Evolutionary conservation across 2,888 invertebrate genomes (phyloP).

Genomic region (Drosophila mayaguana): DNA sequence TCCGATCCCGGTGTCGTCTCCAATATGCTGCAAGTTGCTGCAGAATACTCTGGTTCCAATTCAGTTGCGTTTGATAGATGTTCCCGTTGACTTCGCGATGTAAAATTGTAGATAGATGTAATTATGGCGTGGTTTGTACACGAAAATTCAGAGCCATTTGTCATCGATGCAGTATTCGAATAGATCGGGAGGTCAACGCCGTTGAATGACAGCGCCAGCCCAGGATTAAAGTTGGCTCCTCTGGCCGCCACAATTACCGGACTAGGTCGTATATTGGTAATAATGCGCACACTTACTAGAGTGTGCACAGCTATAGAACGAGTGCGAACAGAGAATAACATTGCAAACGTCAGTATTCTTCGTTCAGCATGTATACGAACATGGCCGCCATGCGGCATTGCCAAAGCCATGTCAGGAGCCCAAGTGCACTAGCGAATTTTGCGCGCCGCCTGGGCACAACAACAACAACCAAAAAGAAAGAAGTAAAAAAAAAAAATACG

Average conservation of each 20-base stretch:
- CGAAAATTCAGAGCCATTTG: conserved; percentile 26
- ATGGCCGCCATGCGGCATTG: conserved; percentile 4
- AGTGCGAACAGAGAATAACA: neutral
- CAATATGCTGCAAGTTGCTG: neutral
- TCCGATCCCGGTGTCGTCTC: conserved; percentile 8
- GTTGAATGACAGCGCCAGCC: conserved; percentile 31
- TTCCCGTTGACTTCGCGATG: neutral
- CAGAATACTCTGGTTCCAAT: neutral
- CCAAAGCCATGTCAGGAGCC: neutral
- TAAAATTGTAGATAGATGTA: neutral
- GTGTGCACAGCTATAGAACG: conserved; percentile 29
- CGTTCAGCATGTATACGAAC: neutral
- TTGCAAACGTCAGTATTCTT: neutral
- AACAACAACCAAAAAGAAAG: neutral
- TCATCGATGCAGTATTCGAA: conserved; percentile 15
- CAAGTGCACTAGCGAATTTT: conserved; percentile 10
- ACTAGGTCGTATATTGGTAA: conserved; percentile 49
- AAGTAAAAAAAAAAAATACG: neutral
- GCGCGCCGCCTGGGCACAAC: conserved; percentile 36
- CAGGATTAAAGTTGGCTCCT: conserved; percentile 42
- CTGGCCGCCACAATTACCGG: conserved; percentile 43
- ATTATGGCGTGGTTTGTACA: neutral
- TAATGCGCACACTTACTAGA: conserved; percentile 49
- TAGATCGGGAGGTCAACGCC: conserved; percentile 23
- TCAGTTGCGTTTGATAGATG: neutral